Evolutionary conservation across 2,797 vertebrate genomes (phyloP).

Genomic region (Austrolebias charrua): DNA sequence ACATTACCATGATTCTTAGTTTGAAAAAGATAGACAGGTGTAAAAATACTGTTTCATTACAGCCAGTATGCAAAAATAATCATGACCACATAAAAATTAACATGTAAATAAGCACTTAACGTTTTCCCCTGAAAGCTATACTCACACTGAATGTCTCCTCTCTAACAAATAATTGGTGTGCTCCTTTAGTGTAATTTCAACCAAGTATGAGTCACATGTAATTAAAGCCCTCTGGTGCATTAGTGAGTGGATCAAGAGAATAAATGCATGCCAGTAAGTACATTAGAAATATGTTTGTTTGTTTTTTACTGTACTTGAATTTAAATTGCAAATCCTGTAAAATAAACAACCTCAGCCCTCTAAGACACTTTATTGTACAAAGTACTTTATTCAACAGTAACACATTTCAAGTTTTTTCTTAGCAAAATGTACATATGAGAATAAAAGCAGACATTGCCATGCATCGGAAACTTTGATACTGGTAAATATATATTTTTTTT

Average conservation of each 20-base stretch:
- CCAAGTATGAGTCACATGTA: constrained; percentile 5
- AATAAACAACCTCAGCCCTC: background rate
- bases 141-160: constrained; percentile 24
- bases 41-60: constrained; percentile 5
- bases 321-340: background rate
- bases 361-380: background rate
- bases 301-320: background rate
- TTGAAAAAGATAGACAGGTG: background rate
- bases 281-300: too few relatives aligned
- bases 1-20: constrained; percentile 2
- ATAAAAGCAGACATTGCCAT: background rate
- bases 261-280: background rate
- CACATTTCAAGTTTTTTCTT: too few relatives aligned
- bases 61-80: constrained; percentile 39
- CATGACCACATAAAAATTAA: constrained; percentile 12
- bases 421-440: background rate
- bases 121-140: constrained; percentile 16
- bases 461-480: constrained; percentile 5
- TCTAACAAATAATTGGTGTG: background rate
- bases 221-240: background rate
- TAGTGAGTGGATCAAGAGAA: background rate
- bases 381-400: too few relatives aligned
- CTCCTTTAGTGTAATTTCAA: constrained; percentile 4
- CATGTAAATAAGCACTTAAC: constrained; percentile 15
- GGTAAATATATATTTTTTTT: too few relatives aligned